Evolutionary conservation across 2,797 vertebrate genomes (phyloP).

Genomic region (Pseudocheirus occidentalis): DNA sequence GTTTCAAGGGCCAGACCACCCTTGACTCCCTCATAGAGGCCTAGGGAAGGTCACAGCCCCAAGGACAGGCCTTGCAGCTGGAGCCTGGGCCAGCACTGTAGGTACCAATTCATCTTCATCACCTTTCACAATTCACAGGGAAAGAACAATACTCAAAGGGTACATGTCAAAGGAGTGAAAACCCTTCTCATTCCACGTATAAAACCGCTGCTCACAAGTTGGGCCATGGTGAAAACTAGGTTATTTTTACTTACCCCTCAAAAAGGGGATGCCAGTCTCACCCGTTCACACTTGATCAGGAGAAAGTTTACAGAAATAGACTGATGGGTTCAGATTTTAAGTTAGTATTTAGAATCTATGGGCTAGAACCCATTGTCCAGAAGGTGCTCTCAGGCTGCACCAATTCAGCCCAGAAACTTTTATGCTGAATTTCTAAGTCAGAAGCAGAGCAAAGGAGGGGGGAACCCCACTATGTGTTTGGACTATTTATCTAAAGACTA

Average conservation of each 20-base stretch:
- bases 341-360: neutral
- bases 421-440: constrained; percentile 7
- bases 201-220: neutral
- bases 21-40: neutral
- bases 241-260: constrained; percentile 28
- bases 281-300: constrained; percentile 5
- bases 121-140: constrained; percentile 4
- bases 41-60: neutral
- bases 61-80: neutral
- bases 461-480: neutral
- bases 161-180: neutral
- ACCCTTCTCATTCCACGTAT: neutral
- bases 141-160: constrained; percentile 9
- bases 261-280: constrained; percentile 16
- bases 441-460: neutral
- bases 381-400: neutral
- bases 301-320: constrained; percentile 2
- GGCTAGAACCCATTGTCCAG: neutral
- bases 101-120: neutral
- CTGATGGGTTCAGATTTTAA: neutral
- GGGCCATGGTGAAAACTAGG: constrained; percentile 5
- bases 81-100: neutral
- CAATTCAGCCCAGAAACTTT: neutral
- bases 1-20: neutral
- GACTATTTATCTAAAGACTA: constrained; percentile 57